These are phyloP conservation scores for Acleris holmiana DNA, from an alignment of 2,888 invertebrate species.

Conservation along the genomic window DNA sequence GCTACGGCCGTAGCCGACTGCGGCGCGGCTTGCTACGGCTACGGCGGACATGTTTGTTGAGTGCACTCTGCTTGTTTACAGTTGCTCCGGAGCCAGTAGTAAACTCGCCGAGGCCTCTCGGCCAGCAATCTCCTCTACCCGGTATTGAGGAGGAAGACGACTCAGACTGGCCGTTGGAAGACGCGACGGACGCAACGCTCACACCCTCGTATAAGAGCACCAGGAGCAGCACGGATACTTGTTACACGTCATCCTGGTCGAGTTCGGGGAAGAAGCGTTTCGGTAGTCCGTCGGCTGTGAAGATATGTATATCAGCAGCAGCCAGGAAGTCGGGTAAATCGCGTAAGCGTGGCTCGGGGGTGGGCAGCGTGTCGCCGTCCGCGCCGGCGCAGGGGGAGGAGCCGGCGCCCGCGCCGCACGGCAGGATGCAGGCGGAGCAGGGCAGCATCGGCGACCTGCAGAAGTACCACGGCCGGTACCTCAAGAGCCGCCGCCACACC, in stretches of 20 bases:
- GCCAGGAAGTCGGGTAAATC: slow-evolving; percentile 80
- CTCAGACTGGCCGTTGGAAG: slow-evolving; percentile 83
- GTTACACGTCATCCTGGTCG: slow-evolving; percentile 70
- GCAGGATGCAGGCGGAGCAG: slow-evolving; percentile 96
- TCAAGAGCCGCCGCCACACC: slow-evolving; percentile 94
- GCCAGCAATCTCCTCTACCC: slow-evolving; percentile 90
- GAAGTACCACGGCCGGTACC: slow-evolving; percentile 93
- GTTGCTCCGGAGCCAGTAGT: slow-evolving; percentile 81
- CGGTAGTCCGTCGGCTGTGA: slow-evolving; percentile 85
- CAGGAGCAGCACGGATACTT: slow-evolving; percentile 77
- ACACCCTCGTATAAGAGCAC: slow-evolving; percentile 82
- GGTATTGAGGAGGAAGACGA: slow-evolving; percentile 94
- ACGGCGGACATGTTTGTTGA: slow-evolving; percentile 49
- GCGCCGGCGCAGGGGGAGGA: slow-evolving; percentile 65
- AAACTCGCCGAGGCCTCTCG: slow-evolving; percentile 83
- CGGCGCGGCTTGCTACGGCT: slow-evolving; percentile 9
- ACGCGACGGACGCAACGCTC: slow-evolving; percentile 78
- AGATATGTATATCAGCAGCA: slow-evolving; percentile 83
- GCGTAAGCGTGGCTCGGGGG: slow-evolving; percentile 78
- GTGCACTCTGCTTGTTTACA: slow-evolving; percentile 69
- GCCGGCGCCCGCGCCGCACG: slow-evolving; percentile 65
- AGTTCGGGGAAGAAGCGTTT: slow-evolving; percentile 82
- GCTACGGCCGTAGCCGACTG: slow-evolving; percentile 42
- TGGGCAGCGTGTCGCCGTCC: slow-evolving; percentile 58
- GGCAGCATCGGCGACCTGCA: slow-evolving; percentile 95